Evolutionary conservation across 2,113 vertebrate genomes (phyloP), one percentile per base, ranked within the genome.

Genomic region (Emydura subglobosa): DNA sequence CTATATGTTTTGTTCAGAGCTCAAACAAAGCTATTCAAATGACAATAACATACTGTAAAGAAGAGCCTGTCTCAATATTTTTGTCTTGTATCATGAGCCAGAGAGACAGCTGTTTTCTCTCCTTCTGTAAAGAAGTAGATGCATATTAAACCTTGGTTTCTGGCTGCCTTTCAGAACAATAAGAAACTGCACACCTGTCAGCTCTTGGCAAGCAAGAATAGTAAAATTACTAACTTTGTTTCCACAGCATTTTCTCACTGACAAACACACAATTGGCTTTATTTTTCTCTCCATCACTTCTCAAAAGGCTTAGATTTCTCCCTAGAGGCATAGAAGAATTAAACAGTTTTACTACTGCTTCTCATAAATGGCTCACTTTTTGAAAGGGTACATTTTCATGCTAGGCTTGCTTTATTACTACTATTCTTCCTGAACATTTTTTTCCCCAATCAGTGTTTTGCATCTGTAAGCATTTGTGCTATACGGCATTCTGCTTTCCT

Each of bases 101-200:
- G 94, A 89, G 88, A 98, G 90, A 98, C 98, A 98, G 98, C 97
- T 98, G 98, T 97, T 98, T 98, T 95, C 96, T 97, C 88, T 91
- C 47, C 53, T 95, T 39, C 83, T 57, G 88, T 85, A 97, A 98
- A 98, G 96, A 95, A 97, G 85, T 72, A 89, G 92, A 89, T 96
- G 94, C 93, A 98, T 97, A 92, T 98, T 97, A 96, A 98, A 91
- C 90, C 90, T 82, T 85, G 90, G 87, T 97, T 97, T 97, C 97
- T 98, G 97, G 98, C 98, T 96, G 96, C 61, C 83, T 94, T 98
- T 98, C 98, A 98, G 97, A 98, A 98, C 97, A 98, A 98, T 96
- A 96, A 98, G 95, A 96, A 98, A 96, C 93, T 49, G 85, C 96
- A 98, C 98, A 98, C 98, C 98, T 99, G 98, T 98, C 94, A 96